These are phyloP conservation scores for Choristoneura rosaceana DNA, from an alignment of 2,888 invertebrate species.

Conservation along the genomic window DNA sequence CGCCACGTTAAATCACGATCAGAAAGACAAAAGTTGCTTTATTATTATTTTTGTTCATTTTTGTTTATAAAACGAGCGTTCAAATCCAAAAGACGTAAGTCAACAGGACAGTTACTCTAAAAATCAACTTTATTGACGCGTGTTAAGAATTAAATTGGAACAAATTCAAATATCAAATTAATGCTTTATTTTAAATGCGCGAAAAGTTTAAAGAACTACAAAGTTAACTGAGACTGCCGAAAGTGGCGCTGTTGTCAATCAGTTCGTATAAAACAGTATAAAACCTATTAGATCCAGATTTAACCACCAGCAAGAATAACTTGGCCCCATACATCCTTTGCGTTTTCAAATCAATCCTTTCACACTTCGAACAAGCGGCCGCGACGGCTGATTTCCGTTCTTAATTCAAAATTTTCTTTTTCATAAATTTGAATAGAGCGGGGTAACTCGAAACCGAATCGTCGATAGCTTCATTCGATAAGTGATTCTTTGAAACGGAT, in stretches of 20 bases:
- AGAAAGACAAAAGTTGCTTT: constrained; percentile 11
- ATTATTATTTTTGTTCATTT: constrained; percentile 21
- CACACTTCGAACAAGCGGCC: constrained; percentile 81
- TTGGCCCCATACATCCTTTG: constrained; percentile 21
- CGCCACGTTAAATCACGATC: constrained; percentile 15
- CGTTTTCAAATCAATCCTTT: constrained; percentile 81
- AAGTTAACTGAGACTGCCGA: constrained; percentile 5
- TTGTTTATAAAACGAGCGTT: constrained; percentile 3
- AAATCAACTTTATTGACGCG: neutral
- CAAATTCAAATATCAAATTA: neutral
- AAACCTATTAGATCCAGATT: constrained; percentile 18
- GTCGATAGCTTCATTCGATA: constrained; percentile 84
- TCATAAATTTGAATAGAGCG: constrained; percentile 63
- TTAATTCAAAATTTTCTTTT: constrained; percentile 80
- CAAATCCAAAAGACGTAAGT: neutral
- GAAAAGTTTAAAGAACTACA: constrained; percentile 10
- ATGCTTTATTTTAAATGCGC: constrained; percentile 14
- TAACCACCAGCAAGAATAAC: constrained; percentile 15
- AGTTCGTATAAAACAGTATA: constrained; percentile 9
- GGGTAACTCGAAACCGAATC: constrained; percentile 76
- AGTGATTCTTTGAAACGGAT: constrained; percentile 82
- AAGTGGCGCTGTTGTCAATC: constrained; percentile 19
- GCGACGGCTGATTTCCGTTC: constrained; percentile 84
- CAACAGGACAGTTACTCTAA: neutral
- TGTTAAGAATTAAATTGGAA: neutral